Evolutionary conservation across 2,797 vertebrate genomes (phyloP).

Genomic region (Gallirallus australis): DNA sequence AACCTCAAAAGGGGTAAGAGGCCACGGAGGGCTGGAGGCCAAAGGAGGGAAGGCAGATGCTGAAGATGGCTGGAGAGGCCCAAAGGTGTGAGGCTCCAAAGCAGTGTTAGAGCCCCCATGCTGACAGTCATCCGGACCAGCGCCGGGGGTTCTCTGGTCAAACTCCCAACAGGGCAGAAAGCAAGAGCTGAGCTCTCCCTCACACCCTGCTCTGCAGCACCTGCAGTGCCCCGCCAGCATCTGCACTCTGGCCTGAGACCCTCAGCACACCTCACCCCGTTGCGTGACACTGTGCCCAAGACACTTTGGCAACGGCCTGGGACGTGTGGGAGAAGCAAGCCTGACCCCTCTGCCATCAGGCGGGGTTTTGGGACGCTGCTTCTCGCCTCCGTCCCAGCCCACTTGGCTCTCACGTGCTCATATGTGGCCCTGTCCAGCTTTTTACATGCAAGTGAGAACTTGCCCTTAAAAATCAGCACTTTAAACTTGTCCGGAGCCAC

Average conservation of each 20-base stretch:
- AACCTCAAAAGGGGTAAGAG: background rate
- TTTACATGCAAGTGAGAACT: background rate
- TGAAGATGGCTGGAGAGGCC: background rate
- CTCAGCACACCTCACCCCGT: rapidly evolving
- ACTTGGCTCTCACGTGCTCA: background rate
- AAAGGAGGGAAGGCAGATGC: too few species aligned
- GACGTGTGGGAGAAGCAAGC: background rate
- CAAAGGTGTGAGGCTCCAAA: background rate
- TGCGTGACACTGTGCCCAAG: background rate
- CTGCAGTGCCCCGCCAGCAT: too few species aligned
- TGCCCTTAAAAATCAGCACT: background rate
- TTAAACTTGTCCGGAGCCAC: background rate
- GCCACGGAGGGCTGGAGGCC: background rate
- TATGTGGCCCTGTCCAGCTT: background rate
- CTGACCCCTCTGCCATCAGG: background rate
- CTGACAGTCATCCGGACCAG: background rate
- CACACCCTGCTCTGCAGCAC: background rate
- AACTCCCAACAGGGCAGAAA: background rate
- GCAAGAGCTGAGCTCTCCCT: background rate
- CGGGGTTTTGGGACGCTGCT: background rate
- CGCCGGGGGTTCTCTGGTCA: background rate
- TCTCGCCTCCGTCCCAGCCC: background rate
- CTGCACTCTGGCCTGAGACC: rapidly evolving
- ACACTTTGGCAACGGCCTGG: background rate
- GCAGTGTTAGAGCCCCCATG: background rate